Conservation (phyloP, 2,888 invertebrate species). For the Drosophila pullipes region DNA sequence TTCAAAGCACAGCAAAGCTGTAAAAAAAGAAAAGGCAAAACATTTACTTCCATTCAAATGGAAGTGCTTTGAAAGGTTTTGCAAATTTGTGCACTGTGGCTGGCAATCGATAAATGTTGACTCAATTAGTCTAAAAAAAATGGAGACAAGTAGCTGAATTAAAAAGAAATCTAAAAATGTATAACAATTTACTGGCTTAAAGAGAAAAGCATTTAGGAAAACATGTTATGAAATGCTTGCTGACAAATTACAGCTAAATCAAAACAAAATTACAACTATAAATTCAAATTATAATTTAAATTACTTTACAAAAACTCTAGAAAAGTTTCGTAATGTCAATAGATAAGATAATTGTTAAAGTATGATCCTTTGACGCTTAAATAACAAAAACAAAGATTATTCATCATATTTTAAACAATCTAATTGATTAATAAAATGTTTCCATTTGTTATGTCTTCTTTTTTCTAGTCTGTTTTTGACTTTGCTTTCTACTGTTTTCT, state of each 20-base stretch:
- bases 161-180: background rate
- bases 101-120: conserved; percentile 24
- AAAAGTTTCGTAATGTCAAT: background rate
- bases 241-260: background rate
- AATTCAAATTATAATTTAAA: background rate
- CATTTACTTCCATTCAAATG: conserved; percentile 15
- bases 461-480: background rate
- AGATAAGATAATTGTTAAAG: no score
- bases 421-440: background rate
- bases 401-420: background rate
- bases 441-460: background rate
- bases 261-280: background rate
- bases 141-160: background rate
- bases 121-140: conserved; percentile 5
- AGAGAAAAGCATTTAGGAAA: background rate
- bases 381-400: background rate
- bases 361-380: background rate
- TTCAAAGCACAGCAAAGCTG: conserved; percentile 8
- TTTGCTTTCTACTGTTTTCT: background rate
- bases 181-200: background rate
- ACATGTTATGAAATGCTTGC: background rate
- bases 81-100: background rate
- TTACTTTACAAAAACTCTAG: background rate
- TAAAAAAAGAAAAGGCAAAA: conserved; percentile 15
- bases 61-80: background rate